Base-by-base conservation (phyloP, 2,113 vertebrate genomes). In the Epinephelus fuscoguttatus region DNA sequence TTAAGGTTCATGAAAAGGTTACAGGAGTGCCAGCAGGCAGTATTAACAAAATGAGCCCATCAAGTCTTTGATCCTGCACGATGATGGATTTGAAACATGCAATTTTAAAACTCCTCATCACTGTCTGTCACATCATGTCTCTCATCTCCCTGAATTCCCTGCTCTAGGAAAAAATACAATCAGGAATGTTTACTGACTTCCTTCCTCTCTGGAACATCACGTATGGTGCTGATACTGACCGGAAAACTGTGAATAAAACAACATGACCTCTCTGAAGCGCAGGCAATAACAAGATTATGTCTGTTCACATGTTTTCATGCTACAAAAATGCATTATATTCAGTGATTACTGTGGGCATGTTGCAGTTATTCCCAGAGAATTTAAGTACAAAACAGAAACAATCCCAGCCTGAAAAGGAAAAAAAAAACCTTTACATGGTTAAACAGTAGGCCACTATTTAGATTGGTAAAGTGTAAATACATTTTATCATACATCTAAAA, bases 1-100 rank as follows among this genome's bases (percentile, higher is more conserved):
- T 47, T 60, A 8, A 57, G 55, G 84, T 84, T 90, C 90, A 87
- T 53, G 50, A 18, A 64, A 63, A 89, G 84, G 77, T 82, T 64
- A 49, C 0, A 30, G 40, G 8, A 9, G 61, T 70, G 17, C 23
- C 45, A 55, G 15, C 6, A 42, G n/a, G 60, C 45, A 27, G 56
- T 37, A n/a, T 33, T 13, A 53, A 17, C 14, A 9, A 61, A 30
- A 25, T 3, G 4, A 37, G 47, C 7, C 23, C 5, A 55, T 53
- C 23, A 60, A 6, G 8, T 14, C 6, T 73, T 64, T 74, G 11
- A n/a, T 75, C 10, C 17, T 73, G 56, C 27, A 25, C 37, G 7
- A 57, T 17, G 33, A 62, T 62, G 56, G 3, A 69, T 14, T 55
- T 27, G 18, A 67, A 70, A 67, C 23, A 50, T 40, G 27, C 13